Percentiles rank a stretch among this genome's conserved stretches.
Conservation (phyloP, 1,140 invertebrate genomes). For the Trichoplusia ni region DNA sequence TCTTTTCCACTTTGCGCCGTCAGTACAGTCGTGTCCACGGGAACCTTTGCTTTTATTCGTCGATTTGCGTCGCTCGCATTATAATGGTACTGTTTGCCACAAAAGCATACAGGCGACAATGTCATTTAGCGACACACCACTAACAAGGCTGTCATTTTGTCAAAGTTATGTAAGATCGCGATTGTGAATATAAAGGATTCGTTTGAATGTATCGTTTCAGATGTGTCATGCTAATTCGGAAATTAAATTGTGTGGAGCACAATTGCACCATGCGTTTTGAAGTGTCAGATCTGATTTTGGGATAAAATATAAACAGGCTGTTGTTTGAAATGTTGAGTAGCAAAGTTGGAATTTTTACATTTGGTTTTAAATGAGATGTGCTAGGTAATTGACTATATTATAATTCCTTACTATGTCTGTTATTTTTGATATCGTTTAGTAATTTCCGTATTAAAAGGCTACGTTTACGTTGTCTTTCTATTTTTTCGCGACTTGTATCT, state of each 20-base stretch:
- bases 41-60: conserved; percentile 50
- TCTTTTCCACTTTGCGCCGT: conserved; percentile 26
- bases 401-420: too few species aligned
- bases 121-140: conserved; percentile 50
- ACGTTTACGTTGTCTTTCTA: too few species aligned
- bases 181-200: conserved; percentile 26
- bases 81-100: conserved; percentile 49
- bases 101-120: conserved; percentile 52
- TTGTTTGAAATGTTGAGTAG: too few species aligned
- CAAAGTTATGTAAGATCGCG: conserved; percentile 37
- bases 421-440: too few species aligned
- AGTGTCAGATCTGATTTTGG: too few species aligned
- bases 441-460: too few species aligned
- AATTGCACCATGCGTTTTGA: background rate
- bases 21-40: conserved; percentile 46
- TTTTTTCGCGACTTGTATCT: too few species aligned
- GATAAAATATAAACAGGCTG: too few species aligned
- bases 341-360: too few species aligned
- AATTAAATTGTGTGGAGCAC: conserved; percentile 2
- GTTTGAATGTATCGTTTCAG: conserved; percentile 19
- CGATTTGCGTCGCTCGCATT: conserved; percentile 33
- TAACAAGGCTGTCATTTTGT: conserved; percentile 50
- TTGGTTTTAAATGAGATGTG: too few species aligned
- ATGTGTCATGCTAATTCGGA: conserved; percentile 10
- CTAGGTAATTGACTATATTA: too few species aligned